Evolutionary conservation across 2,113 vertebrate species (phyloP).

Genomic region (Etia nguti): DNA sequence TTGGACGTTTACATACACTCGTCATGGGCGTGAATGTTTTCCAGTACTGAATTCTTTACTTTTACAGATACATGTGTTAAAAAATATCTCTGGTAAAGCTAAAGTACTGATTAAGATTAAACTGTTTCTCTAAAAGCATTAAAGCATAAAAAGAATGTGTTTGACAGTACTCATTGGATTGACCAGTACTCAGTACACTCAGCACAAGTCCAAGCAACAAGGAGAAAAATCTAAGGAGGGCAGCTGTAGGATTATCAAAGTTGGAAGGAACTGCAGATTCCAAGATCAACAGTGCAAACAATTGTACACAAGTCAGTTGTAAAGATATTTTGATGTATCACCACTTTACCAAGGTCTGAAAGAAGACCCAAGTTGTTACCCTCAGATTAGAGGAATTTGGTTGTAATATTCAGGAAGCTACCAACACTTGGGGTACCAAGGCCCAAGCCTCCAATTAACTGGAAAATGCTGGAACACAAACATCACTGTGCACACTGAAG

Average conservation of each 20-base stretch:
- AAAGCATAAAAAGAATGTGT: not conserved
- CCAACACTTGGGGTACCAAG: not conserved
- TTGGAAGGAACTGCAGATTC: not conserved
- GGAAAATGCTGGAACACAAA: not conserved
- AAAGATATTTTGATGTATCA: not conserved
- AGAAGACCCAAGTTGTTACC: not conserved
- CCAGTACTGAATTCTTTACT: not conserved
- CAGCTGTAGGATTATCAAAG: not conserved
- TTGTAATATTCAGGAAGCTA: not conserved
- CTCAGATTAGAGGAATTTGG: not conserved
- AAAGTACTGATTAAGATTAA: not conserved
- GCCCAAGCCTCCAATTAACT: not conserved
- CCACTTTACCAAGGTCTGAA: not conserved
- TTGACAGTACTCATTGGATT: not conserved
- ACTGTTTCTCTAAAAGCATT: fast-evolving
- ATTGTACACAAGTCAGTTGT: not conserved
- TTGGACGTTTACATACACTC: not conserved
- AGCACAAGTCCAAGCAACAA: not conserved
- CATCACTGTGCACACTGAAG: not conserved
- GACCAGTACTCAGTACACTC: not conserved
- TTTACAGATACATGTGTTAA: not conserved
- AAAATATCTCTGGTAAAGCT: not conserved
- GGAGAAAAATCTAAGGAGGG: not conserved
- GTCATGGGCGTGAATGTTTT: not conserved
- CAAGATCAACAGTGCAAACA: not conserved